Evolutionary conservation across 1,140 invertebrate genomes (phyloP).

Genomic region (Anastatus disparis): DNA sequence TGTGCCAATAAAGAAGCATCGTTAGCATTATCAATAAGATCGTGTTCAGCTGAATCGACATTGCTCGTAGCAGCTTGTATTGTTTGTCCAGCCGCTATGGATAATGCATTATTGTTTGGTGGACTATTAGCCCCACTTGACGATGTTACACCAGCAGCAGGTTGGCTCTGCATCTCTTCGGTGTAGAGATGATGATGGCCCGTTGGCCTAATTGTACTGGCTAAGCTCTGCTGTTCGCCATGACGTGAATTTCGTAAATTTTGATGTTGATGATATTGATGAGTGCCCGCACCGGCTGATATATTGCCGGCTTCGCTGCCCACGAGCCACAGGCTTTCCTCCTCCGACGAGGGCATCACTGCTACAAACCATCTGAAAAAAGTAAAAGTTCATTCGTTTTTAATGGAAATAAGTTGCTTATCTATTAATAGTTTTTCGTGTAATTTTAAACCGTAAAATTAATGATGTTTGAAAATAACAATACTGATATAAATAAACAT

Average conservation of each 20-base stretch:
- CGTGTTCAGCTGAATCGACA: slow-evolving; percentile 60
- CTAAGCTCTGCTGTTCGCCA: not conserved
- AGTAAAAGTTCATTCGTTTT: too few species aligned
- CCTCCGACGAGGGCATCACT: slow-evolving; percentile 63
- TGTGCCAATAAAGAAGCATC: slow-evolving; percentile 74
- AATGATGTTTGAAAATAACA: too few species aligned
- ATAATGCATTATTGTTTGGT: slow-evolving; percentile 33
- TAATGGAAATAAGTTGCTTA: too few species aligned
- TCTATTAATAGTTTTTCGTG: too few species aligned
- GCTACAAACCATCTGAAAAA: slow-evolving; percentile 61
- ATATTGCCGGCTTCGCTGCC: slow-evolving; percentile 55
- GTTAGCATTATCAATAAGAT: slow-evolving; percentile 55
- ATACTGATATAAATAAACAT: too few species aligned
- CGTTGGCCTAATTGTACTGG: slow-evolving; percentile 12
- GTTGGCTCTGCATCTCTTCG: slow-evolving; percentile 58
- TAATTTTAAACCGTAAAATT: too few species aligned
- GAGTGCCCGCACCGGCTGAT: slow-evolving; percentile 46
- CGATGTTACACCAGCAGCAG: slow-evolving; percentile 24
- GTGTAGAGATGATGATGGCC: slow-evolving; percentile 54
- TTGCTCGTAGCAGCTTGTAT: slow-evolving; percentile 33
- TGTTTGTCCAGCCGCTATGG: too few species aligned
- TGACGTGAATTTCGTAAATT: slow-evolving; percentile 35
- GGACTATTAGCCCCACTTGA: slow-evolving; percentile 44
- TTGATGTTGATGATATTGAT: slow-evolving; percentile 43
- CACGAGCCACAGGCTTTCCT: slow-evolving; percentile 63